phyloP scores from a whole-genome alignment of 2,797 vertebrate genomes.

The Erpetoichthys calabaricus region DNA sequence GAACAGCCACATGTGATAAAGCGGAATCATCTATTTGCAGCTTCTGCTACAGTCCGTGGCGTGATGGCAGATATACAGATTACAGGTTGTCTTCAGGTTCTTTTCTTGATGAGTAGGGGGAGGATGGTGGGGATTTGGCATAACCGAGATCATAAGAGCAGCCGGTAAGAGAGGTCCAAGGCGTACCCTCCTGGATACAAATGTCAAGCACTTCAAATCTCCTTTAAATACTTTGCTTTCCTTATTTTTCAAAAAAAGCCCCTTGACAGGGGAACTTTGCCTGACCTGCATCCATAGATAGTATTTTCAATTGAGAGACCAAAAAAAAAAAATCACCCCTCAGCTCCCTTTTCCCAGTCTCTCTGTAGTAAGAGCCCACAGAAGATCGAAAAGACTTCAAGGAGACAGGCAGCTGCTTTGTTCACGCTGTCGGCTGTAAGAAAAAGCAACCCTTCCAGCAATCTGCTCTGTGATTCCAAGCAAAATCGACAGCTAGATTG shows the following conservation, averaged over 20 bases:
- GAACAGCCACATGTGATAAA: no score
- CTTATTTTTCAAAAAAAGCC: conserved; percentile 5
- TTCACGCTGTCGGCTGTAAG: conserved; percentile 30
- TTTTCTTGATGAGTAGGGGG: no score
- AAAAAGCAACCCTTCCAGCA: conserved; percentile 33
- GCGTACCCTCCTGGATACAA: conserved; percentile 12
- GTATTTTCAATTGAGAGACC: conserved; percentile 6
- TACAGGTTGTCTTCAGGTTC: no score
- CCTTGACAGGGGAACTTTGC: neutral
- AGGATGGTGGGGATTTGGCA: no score
- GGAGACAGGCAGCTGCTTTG: conserved; percentile 27
- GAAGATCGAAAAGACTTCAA: conserved; percentile 40
- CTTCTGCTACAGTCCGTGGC: no score
- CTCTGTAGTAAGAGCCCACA: conserved; percentile 32
- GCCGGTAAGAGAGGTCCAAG: neutral
- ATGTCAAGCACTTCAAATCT: conserved; percentile 8
- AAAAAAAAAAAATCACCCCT: conserved; percentile 20
- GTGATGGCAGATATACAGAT: no score
- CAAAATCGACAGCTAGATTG: conserved; percentile 28
- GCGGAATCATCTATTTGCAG: no score
- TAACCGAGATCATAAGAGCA: neutral
- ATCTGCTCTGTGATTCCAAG: conserved; percentile 32
- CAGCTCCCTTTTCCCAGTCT: conserved; percentile 34
- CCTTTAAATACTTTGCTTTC: conserved; percentile 7
- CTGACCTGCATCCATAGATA: conserved; percentile 7